Conservation (phyloP, 2,113 vertebrate genomes). For the Peromyscus leucopus region DNA sequence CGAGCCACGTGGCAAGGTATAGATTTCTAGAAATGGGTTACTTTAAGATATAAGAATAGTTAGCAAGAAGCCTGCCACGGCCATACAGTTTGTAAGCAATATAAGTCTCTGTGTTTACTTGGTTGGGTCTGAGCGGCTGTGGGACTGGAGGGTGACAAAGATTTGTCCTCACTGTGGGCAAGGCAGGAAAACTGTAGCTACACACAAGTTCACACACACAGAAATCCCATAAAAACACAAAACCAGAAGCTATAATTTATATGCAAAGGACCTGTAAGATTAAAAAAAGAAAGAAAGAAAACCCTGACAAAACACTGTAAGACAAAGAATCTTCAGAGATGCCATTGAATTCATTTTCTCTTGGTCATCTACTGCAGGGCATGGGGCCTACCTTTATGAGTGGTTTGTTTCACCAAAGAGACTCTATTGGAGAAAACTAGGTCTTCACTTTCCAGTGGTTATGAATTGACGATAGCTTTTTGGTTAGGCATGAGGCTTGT, state of each 20-base stretch:
- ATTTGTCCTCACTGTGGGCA: no score
- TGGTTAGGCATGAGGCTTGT: accelerated
- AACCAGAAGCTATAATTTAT: not conserved
- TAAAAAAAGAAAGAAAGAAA: no score
- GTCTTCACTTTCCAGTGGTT: not conserved
- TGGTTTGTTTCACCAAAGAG: not conserved
- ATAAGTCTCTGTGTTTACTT: no score
- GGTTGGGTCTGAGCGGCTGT: no score
- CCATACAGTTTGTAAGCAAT: no score
- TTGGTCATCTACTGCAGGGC: not conserved
- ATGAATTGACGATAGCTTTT: not conserved
- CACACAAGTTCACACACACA: not conserved
- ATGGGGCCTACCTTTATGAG: not conserved
- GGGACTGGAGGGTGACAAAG: no score
- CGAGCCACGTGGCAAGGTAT: no score
- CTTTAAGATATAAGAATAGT: no score
- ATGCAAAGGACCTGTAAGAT: not conserved
- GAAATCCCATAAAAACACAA: not conserved
- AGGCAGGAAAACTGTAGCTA: no score
- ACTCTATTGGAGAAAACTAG: not conserved
- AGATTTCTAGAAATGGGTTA: no score
- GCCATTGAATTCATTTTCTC: not conserved
- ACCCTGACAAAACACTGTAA: not conserved
- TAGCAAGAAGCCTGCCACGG: no score
- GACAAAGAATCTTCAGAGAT: not conserved